Evolutionary conservation across 2,888 invertebrate species (phyloP).

Genomic region (Cynaeus angustus): DNA sequence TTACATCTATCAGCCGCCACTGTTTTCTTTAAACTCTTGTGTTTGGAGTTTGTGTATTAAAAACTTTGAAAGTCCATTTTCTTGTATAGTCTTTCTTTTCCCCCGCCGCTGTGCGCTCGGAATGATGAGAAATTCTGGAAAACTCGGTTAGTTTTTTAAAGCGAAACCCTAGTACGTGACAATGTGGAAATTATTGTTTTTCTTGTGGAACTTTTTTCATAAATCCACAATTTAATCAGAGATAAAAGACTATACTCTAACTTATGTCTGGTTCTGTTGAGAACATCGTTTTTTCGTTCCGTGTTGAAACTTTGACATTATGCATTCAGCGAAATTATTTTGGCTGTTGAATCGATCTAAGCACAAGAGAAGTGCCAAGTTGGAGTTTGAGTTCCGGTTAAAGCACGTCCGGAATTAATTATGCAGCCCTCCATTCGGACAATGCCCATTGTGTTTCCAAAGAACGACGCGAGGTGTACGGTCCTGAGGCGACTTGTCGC

Average conservation of each 20-base stretch:
- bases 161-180: slow-evolving; percentile 38
- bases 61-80: too few relatives aligned
- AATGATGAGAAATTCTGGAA: slow-evolving; percentile 6
- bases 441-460: slow-evolving; percentile 62
- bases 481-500: slow-evolving; percentile 50
- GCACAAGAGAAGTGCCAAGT: slow-evolving; percentile 39
- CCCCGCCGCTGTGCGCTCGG: slow-evolving; percentile 3
- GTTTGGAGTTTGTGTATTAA: too few relatives aligned
- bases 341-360: slow-evolving; percentile 22
- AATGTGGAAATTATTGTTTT: slow-evolving; percentile 46
- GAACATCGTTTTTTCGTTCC: slow-evolving; percentile 29
- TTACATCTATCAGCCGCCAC: too few relatives aligned
- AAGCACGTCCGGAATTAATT: slow-evolving; percentile 54
- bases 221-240: slow-evolving; percentile 47
- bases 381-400: slow-evolving; percentile 48
- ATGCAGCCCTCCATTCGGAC: slow-evolving; percentile 62
- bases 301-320: slow-evolving; percentile 39
- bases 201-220: slow-evolving; percentile 43
- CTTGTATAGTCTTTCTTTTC: too few relatives aligned
- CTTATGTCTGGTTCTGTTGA: slow-evolving; percentile 25
- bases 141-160: slow-evolving; percentile 16
- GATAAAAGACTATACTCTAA: slow-evolving; percentile 39
- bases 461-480: slow-evolving; percentile 57
- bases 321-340: slow-evolving; percentile 39
- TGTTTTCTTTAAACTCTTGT: too few relatives aligned